Conservation (phyloP, 2,113 vertebrate genomes). For the Girardinichthys multiradiatus region DNA sequence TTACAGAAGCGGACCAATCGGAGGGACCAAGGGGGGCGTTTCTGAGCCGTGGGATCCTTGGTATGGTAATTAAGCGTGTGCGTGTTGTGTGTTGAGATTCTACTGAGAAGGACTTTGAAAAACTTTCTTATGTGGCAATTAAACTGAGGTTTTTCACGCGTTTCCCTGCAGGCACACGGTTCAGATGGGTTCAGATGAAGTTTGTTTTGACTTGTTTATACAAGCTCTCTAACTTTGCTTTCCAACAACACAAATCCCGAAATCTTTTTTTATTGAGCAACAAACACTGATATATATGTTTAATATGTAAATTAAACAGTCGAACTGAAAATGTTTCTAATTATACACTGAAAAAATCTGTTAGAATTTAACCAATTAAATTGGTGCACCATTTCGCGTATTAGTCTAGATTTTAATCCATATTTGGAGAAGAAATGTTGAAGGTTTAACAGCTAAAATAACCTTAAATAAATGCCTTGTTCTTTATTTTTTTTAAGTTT, state of each 20-base stretch:
- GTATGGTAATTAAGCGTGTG: constrained; percentile 30
- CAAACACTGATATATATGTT: too few relatives aligned
- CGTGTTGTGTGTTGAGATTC: constrained; percentile 7
- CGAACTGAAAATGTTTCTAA: too few relatives aligned
- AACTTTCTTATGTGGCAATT: constrained; percentile 56
- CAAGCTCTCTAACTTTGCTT: background rate
- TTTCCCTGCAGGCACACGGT: background rate
- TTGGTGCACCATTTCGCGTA: too few relatives aligned
- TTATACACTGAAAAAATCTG: too few relatives aligned
- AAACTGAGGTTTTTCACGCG: background rate
- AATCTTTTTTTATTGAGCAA: too few relatives aligned
- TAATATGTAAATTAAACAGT: too few relatives aligned
- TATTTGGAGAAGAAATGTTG: too few relatives aligned
- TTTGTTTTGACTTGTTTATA: background rate
- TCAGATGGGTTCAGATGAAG: background rate
- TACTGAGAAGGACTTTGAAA: constrained; percentile 58
- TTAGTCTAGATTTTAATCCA: too few relatives aligned
- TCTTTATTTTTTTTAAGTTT: too few relatives aligned
- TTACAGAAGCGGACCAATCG: constrained; percentile 68
- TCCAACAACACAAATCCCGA: background rate
- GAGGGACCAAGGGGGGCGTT: constrained; percentile 53
- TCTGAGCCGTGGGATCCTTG: constrained; percentile 41
- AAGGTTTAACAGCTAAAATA: too few relatives aligned
- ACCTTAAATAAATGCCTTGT: too few relatives aligned
- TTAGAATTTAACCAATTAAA: too few relatives aligned